Conservation (phyloP, 1,140 invertebrate species). For the Pemphigus obesinymphae region DNA sequence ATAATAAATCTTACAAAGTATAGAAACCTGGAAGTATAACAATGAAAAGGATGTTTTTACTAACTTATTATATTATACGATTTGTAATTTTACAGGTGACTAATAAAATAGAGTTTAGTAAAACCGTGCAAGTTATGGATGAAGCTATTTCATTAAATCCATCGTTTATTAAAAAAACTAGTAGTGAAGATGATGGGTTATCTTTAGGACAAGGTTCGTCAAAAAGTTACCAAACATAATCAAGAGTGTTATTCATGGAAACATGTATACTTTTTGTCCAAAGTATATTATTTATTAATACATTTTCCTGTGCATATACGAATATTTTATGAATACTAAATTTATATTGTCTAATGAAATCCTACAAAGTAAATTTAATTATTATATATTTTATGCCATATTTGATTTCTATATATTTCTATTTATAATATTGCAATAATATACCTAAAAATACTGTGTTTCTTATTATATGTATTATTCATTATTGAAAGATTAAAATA, state of each 20-base stretch:
- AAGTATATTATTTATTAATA: neutral
- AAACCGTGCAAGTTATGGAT: conserved; percentile 85
- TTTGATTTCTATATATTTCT: no score
- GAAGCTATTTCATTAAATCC: conserved; percentile 89
- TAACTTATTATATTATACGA: neutral
- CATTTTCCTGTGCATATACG: neutral
- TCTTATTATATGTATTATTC: no score
- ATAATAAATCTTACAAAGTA: no score
- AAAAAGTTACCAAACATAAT: conserved; percentile 17
- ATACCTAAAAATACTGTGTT: no score
- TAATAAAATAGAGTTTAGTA: conserved; percentile 78
- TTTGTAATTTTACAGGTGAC: conserved; percentile 57
- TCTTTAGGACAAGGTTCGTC: conserved; percentile 23
- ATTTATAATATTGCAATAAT: no score
- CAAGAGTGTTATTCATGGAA: neutral
- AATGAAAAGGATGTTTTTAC: no score
- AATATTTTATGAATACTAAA: neutral
- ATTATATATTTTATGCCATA: no score
- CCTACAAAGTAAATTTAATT: neutral
- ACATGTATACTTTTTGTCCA: neutral
- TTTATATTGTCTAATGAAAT: neutral
- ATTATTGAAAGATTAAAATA: no score
- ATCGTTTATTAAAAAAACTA: conserved; percentile 68
- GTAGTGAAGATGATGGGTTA: conserved; percentile 44
- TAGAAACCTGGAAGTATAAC: no score